Base-by-base conservation (phyloP, 2,113 vertebrate species). In the Ictalurus furcatus region DNA sequence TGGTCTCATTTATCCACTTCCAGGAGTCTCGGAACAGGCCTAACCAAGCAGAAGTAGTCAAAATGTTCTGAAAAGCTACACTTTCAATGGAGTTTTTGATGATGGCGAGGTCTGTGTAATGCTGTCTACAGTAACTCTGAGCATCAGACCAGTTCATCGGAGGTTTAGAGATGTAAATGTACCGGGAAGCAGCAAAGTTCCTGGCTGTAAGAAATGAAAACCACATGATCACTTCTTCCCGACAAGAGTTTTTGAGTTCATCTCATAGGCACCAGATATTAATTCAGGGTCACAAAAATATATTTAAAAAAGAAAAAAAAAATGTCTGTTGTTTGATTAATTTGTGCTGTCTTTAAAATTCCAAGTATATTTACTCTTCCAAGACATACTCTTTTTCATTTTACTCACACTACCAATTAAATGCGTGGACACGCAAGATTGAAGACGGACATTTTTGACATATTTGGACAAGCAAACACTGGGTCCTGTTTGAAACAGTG, bases 1-100 rank as follows among this genome's bases (percentile, higher is more conserved):
- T 76, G 21, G 73, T 85, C 28, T 34, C 12, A 76, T 90, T 52
- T 56, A 87, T 88, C 89, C 89, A 90, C 56, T 73, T 90, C 89
- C 86, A 90, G 14, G 4, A 28, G 7, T 88, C 63, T 85, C 86
- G 73, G 7, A 40, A 82, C 1, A 85, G 37, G 28, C 89, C 89
- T 54, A 90, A 65, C 83, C 87, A 90, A 56, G 16, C 40, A 21
- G 0, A 0, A 37, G 0, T 21, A 37, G 5, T 12, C 6, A 3
- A 11, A 23, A n/a, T 54, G 7, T 0, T 11, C 8, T 0, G 0
- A 7, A 80, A 1, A 3, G 19, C 6, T 2, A 14, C 0, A 25
- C 74, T 44, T 23, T 88, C 87, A 37, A 1, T 21, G 5, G 34
- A 1, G 2, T 30, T 37, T 14, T 0, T 28, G 17, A 59, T 23